A percentile compares a stretch with the other conserved stretches of the same genome.
phyloP scores from a whole-genome alignment of 2,797 vertebrate species.

The Phataginus tricuspis region DNA sequence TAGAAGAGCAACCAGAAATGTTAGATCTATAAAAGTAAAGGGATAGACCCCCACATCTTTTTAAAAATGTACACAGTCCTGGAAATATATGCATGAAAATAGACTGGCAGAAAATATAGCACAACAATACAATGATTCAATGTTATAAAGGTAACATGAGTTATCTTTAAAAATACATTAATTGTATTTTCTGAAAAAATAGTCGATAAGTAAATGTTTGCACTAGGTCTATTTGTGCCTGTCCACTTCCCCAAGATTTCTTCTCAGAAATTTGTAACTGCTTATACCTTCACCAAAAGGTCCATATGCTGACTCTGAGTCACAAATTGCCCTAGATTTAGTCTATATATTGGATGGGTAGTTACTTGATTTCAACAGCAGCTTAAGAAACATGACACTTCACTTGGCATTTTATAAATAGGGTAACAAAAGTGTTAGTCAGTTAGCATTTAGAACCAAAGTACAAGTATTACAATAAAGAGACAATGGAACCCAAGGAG shows the following conservation, averaged over 20 bases:
- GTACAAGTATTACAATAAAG: neutral
- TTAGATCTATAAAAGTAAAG: neutral
- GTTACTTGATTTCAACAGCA: neutral
- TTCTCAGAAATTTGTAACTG: neutral
- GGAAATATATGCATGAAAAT: neutral
- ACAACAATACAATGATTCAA: neutral
- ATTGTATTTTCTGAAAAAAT: neutral
- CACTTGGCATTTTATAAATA: conserved; percentile 6
- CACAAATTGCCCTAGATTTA: neutral
- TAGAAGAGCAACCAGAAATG: neutral
- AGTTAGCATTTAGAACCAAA: neutral
- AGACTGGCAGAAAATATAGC: neutral
- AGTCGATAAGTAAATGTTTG: neutral
- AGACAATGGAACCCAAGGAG: neutral
- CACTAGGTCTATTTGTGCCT: neutral
- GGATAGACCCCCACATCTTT: neutral
- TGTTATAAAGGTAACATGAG: neutral
- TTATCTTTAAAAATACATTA: neutral
- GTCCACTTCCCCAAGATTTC: neutral
- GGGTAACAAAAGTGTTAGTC: neutral
- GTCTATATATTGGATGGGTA: neutral
- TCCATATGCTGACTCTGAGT: neutral
- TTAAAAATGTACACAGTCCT: neutral
- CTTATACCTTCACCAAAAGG: neutral
- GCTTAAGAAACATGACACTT: neutral